Evolutionary conservation across 2,797 vertebrate species (phyloP), one percentile per base, ranked within the genome.

Genomic region (Harpagifer antarcticus): DNA sequence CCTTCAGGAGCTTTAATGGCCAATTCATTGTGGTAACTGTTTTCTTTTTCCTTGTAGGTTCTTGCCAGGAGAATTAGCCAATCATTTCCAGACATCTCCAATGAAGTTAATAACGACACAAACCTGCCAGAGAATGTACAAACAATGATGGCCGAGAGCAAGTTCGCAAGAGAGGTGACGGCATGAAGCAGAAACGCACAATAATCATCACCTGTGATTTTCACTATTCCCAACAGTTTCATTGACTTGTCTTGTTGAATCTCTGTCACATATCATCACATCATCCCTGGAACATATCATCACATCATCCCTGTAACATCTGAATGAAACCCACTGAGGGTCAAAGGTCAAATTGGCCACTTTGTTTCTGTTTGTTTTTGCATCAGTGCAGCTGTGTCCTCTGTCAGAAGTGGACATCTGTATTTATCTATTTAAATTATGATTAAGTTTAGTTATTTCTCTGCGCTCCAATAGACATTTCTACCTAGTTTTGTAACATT

Each of bases 401-500:
- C 64, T 31, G 74, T 83, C 69, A 31, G 61, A 78, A 16, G 7
- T 6, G 66, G 75, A 85, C 86, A 72, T 87, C 82, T 89, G 80
- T 91, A 91, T 92, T 92, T 94, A 93, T 94, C 76, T 92, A 89
- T 93, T 92, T 94, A 94, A 94, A 66, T 94, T 93, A 93, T 91
- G 86, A 85, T 85, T 85, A 84, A 76, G 44, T 86, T 44, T 87
- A 81, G 80, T 87, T 89, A 83, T 78, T 82, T 89, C 75, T 82
- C 61, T 62, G 67, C 66, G 69, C 57, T 74, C 55, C 60, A 61
- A 70, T 74, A 82, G 53, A 82, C 60, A 50, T 81, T 73, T 87
- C 53, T 77, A 81, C 58, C 16, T 74, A 76, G 74, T 90, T 91
- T 91, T 91, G 71, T 89, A 89, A 78, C 74, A 13, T 91, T 92